A percentile compares a stretch with the other conserved stretches of the same genome.
These are phyloP conservation scores for Muscina levida DNA, from an alignment of 2,888 invertebrate species.

Conservation along the genomic window DNA sequence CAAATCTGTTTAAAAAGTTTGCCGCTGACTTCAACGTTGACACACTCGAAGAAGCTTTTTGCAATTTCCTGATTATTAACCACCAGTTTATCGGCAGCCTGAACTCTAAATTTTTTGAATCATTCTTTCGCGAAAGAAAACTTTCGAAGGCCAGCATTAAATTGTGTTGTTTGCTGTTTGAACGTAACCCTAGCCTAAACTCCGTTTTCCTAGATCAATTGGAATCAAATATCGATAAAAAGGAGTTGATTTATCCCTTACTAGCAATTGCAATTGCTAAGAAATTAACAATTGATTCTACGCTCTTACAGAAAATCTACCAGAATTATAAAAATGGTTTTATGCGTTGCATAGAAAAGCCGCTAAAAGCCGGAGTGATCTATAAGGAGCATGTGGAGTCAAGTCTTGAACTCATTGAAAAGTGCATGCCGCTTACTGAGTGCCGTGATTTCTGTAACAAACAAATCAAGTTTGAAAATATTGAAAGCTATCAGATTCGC, in stretches of 20 bases:
- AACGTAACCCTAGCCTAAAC: constrained; percentile 73
- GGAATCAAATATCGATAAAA: constrained; percentile 81
- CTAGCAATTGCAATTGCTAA: constrained; percentile 80
- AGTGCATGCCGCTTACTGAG: constrained; percentile 82
- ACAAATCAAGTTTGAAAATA: constrained; percentile 83
- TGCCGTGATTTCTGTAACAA: constrained; percentile 83
- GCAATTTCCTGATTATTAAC: constrained; percentile 83
- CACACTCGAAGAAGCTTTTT: constrained; percentile 82
- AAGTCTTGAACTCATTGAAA: constrained; percentile 83
- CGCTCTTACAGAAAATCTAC: constrained; percentile 82
- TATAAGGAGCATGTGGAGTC: constrained; percentile 83
- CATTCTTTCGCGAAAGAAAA: constrained; percentile 81
- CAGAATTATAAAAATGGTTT: constrained; percentile 84
- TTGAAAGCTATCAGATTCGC: constrained; percentile 82
- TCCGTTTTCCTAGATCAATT: constrained; percentile 69
- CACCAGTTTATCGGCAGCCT: constrained; percentile 82
- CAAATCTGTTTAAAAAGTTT: constrained; percentile 78
- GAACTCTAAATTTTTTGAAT: constrained; percentile 81
- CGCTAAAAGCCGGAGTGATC: constrained; percentile 85
- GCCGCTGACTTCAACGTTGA: constrained; percentile 80
- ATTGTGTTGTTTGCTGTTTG: constrained; percentile 83
- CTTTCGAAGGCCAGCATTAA: constrained; percentile 82
- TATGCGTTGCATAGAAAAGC: constrained; percentile 84
- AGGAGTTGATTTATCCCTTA: constrained; percentile 84
- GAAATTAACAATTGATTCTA: constrained; percentile 74